A percentile compares a stretch with the other conserved stretches of the same genome.
phyloP scores from a whole-genome alignment of 2,888 invertebrate species.

The Andrena fulva region DNA sequence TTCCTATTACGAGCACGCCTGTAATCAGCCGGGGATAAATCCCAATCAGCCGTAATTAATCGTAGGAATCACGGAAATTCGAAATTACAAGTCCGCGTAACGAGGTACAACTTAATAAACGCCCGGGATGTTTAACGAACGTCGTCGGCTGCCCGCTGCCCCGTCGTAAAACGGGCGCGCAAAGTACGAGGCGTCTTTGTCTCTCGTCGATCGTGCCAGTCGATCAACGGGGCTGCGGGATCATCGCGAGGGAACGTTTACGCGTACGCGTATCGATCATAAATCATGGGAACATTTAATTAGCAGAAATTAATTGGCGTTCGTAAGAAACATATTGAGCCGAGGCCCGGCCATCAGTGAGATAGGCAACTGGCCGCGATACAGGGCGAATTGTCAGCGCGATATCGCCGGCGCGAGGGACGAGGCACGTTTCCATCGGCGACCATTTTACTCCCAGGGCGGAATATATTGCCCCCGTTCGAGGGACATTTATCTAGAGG shows the following conservation, averaged over 20 bases:
- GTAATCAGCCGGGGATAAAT: conserved; percentile 13
- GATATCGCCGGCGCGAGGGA: conserved; percentile 52
- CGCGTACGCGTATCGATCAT: conserved; percentile 31
- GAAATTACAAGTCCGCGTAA: neutral
- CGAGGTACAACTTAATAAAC: conserved; percentile 20
- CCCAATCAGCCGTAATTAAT: conserved; percentile 10
- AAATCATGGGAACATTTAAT: conserved; percentile 73
- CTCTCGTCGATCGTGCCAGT: neutral
- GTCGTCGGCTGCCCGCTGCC: neutral
- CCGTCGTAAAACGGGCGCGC: conserved; percentile 16
- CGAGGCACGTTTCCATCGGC: conserved; percentile 46
- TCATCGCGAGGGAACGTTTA: neutral
- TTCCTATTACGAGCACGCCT: neutral
- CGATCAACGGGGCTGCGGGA: neutral
- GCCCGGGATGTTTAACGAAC: conserved; percentile 13
- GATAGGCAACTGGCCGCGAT: conserved; percentile 56
- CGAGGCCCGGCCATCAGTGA: conserved; percentile 52
- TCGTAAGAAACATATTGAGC: conserved; percentile 73
- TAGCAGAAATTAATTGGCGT: conserved; percentile 81
- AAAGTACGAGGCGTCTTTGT: neutral
- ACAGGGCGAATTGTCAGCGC: conserved; percentile 57
- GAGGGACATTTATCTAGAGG: conserved; percentile 25
- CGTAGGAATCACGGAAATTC: conserved; percentile 16
- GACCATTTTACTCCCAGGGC: conserved; percentile 27
- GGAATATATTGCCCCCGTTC: conserved; percentile 50